phyloP scores from a whole-genome alignment of 2,888 invertebrate species.

The Zaprionus obscuricornis region DNA sequence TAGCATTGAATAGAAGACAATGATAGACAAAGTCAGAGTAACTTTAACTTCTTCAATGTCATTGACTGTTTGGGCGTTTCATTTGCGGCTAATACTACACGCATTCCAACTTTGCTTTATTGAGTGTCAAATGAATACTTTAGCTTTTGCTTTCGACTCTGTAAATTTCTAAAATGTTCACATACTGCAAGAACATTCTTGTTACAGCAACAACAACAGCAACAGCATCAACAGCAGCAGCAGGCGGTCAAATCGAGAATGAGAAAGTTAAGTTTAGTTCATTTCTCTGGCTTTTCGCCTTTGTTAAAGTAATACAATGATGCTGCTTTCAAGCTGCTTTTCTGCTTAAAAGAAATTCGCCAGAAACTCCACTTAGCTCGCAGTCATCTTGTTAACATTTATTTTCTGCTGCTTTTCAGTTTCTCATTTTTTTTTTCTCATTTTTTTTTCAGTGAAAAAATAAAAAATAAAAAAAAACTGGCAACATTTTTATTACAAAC shows the following conservation, averaged over 20 bases:
- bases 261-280: constrained; percentile 34
- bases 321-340: constrained; percentile 19
- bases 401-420: constrained; percentile 47
- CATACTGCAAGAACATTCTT: not conserved
- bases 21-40: constrained; percentile 13
- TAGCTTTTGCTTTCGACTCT: not conserved
- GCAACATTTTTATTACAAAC: constrained; percentile 50
- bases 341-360: too few species aligned
- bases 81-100: constrained; percentile 45
- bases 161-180: not conserved
- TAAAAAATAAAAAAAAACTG: too few species aligned
- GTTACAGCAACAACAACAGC: not conserved
- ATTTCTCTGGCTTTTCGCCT: constrained; percentile 17
- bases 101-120: constrained; percentile 47
- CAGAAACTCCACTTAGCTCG: constrained; percentile 27
- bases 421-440: too few species aligned
- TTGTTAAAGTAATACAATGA: constrained; percentile 42
- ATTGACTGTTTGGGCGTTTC: constrained; percentile 36
- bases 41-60: constrained; percentile 22
- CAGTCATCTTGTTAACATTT: constrained; percentile 74
- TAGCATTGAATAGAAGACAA: too few species aligned
- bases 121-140: constrained; percentile 40
- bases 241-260: constrained; percentile 36
- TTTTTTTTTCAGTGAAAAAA: too few species aligned
- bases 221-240: not conserved